phyloP scores from a whole-genome alignment of 2,113 vertebrate genomes.

The Phalacrocorax carbo region DNA sequence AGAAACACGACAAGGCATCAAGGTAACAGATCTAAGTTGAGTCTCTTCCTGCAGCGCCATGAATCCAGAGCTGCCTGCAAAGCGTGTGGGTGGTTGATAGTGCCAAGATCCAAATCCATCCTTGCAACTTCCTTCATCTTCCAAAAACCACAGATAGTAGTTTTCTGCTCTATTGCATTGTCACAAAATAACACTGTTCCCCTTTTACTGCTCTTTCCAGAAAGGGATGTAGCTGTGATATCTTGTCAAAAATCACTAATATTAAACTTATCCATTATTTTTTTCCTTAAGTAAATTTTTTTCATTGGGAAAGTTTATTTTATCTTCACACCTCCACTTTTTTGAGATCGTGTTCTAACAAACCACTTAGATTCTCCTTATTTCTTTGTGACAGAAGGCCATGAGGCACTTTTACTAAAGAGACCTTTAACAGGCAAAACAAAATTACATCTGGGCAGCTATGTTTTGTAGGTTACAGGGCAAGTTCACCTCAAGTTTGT shows the following conservation, averaged over 20 bases:
- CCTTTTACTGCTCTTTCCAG: not conserved
- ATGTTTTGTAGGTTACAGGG: not conserved
- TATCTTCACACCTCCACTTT: not conserved
- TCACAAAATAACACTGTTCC: not conserved
- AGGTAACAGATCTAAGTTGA: not conserved
- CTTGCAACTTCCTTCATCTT: not conserved
- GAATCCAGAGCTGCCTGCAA: not conserved
- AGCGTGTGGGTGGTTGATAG: accelerated
- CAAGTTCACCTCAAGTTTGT: not conserved
- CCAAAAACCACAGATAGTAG: accelerated
- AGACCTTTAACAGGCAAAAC: not conserved
- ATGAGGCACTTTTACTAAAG: not conserved
- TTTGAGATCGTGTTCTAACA: accelerated
- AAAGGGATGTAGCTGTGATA: not conserved
- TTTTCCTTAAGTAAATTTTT: not conserved
- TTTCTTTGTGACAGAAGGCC: not conserved
- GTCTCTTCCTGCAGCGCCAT: accelerated
- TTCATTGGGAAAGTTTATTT: not conserved
- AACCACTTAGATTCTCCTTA: not conserved
- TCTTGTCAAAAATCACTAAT: not conserved
- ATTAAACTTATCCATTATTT: not conserved
- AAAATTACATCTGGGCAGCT: not conserved
- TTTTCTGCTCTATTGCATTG: not conserved
- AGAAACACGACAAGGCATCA: not conserved
- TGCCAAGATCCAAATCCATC: not conserved